Evolutionary conservation across 1,140 invertebrate species (phyloP).

Genomic region (Tenebrio molitor): DNA sequence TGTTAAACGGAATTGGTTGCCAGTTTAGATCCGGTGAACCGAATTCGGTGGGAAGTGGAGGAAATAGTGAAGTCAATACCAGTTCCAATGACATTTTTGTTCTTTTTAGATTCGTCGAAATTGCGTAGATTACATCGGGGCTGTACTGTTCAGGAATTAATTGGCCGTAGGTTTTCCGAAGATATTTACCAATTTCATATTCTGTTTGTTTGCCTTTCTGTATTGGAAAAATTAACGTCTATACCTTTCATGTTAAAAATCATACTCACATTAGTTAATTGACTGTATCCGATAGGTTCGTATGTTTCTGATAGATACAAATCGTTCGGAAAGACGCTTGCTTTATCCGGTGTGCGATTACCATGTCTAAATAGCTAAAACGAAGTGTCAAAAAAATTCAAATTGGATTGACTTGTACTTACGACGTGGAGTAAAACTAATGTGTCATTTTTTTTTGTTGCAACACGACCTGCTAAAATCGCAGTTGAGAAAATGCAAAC

Average conservation of each 20-base stretch:
- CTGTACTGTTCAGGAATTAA: constrained; percentile 73
- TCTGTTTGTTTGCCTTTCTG: constrained; percentile 75
- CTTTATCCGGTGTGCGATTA: constrained; percentile 10
- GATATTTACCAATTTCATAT: constrained; percentile 73
- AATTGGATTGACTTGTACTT: constrained; percentile 1
- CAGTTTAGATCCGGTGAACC: constrained; percentile 65
- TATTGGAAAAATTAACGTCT: not conserved
- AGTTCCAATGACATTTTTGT: constrained; percentile 71
- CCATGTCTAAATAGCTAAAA: constrained; percentile 35
- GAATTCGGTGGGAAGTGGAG: constrained; percentile 61
- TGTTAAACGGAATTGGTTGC: constrained; percentile 71
- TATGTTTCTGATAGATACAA: not conserved
- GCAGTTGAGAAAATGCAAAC: not conserved
- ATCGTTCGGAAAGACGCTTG: constrained; percentile 3
- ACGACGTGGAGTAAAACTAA: constrained; percentile 17
- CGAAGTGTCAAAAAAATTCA: constrained; percentile 5
- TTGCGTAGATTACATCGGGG: constrained; percentile 61
- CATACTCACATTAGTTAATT: not conserved
- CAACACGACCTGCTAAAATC: not conserved
- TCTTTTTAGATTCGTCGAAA: constrained; percentile 66
- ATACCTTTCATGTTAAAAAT: not conserved
- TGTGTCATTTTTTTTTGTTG: not conserved
- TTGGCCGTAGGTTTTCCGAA: constrained; percentile 72
- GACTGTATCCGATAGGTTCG: not conserved
- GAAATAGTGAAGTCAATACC: constrained; percentile 70